phyloP scores from a whole-genome alignment of 2,888 invertebrate species.

The Agriopis aurantiaria region DNA sequence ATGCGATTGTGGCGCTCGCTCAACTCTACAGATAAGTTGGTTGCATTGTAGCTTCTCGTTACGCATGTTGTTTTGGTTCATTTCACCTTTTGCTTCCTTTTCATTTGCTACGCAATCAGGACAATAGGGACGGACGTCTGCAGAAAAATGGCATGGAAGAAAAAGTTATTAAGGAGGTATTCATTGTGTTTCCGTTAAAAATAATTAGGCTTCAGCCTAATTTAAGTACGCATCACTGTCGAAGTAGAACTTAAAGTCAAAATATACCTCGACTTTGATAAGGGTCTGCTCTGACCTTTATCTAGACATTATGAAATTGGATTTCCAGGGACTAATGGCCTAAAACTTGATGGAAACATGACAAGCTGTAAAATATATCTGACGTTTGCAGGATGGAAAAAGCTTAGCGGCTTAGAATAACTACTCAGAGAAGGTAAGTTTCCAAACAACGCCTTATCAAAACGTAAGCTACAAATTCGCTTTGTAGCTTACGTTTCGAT shows the following conservation, averaged over 20 bases:
- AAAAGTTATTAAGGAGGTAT: neutral
- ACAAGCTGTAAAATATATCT: neutral
- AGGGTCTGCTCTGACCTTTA: conserved; percentile 27
- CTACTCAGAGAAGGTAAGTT: too few species aligned
- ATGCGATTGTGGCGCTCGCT: neutral
- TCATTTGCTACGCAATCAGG: conserved; percentile 41
- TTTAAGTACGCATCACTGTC: neutral
- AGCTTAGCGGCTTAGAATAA: too few species aligned
- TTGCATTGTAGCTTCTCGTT: conserved; percentile 22
- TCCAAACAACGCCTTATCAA: too few species aligned
- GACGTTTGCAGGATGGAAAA: neutral
- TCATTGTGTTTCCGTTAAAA: neutral
- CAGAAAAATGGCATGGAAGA: conserved; percentile 6
- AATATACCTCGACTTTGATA: conserved; percentile 30
- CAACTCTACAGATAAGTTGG: neutral
- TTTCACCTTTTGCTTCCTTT: conserved; percentile 44
- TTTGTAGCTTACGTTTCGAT: too few species aligned
- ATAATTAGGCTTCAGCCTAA: neutral
- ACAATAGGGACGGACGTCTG: conserved; percentile 13
- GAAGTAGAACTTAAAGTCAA: conserved; percentile 18
- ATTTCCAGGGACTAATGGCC: conserved; percentile 18
- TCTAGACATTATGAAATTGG: conserved; percentile 18
- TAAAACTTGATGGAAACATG: conserved; percentile 17
- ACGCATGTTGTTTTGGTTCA: conserved; percentile 44
- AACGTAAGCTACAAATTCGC: too few species aligned